Evolutionary conservation across 2,113 vertebrate genomes (phyloP), one percentile per base, ranked within the genome.

Genomic region (Sorex fumeus): DNA sequence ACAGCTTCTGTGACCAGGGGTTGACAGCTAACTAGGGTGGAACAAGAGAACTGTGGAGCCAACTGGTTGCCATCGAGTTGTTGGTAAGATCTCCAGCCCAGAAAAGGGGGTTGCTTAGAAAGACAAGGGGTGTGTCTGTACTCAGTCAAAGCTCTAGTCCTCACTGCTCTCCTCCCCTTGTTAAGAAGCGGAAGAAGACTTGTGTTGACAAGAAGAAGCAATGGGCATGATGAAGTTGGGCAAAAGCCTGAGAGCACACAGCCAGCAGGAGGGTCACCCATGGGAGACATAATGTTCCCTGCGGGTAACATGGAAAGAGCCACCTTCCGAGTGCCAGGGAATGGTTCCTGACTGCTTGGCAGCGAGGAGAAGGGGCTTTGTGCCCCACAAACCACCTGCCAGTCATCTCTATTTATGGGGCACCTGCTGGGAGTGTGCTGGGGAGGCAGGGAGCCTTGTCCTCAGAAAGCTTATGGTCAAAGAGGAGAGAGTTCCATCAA

Each of bases 401-500:
- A 92, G 64, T 77, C 74, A 90, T 93, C 89, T 95, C 91, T 96
- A 96, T 96, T 96, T 96, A 91, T n/a, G 21, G 84, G 87, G 57
- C 93, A 95, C 91, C 95, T 96, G 96, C 91, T 92, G 74, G n/a
- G n/a, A 71, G 13, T 84, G 82, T 70, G 92, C 80, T 91, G 83
- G 78, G 81, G 84, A 93, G 94, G 82, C 64, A 89, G 71, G 92
- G 81, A 84, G 74, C 69, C 74, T 86, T 94, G 96, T 94, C 90
- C 96, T 95, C 91, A 94, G 93, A 88, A 90, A 89, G 92, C 93
- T 95, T 96, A 60, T 92, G 95, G 87, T 91, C 92, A 69, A 94
- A 94, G 69, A 66, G 27, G 66, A 93, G 66, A 84, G 8, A 36
- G 32, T 62, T 8, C 21, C 40, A 0, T 27, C 78, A 84, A 81